Evolutionary conservation across 2,113 vertebrate species (phyloP).

Genomic region (Oophaga pumilio): DNA sequence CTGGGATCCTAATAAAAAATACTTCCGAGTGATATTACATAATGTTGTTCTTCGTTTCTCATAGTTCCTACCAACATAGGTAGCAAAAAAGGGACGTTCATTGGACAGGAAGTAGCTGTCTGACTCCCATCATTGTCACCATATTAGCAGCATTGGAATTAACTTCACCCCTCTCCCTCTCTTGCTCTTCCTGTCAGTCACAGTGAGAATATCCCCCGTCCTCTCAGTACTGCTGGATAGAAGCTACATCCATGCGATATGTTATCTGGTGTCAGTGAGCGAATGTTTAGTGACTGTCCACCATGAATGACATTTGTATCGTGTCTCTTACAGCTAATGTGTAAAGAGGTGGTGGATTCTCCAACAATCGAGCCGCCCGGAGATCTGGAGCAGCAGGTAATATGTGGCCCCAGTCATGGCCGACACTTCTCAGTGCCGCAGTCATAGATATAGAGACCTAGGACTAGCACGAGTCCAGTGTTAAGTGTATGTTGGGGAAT

Average conservation of each 20-base stretch:
- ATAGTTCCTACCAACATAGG: too few relatives aligned
- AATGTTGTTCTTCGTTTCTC: too few relatives aligned
- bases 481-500: neutral
- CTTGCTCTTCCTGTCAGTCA: neutral
- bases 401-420: neutral
- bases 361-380: constrained; percentile 76
- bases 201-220: neutral
- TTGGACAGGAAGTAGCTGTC: neutral
- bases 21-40: too few relatives aligned
- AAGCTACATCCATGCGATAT: too few relatives aligned
- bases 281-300: neutral
- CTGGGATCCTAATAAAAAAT: too few relatives aligned
- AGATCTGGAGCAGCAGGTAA: constrained; percentile 88
- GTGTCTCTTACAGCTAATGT: constrained; percentile 83
- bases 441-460: neutral
- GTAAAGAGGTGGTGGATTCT: constrained; percentile 77
- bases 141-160: neutral
- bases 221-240: too few relatives aligned
- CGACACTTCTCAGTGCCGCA: neutral
- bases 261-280: neutral
- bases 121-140: neutral
- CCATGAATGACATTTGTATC: neutral
- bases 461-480: neutral
- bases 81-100: too few relatives aligned
- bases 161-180: neutral